Conservation (phyloP, 2,113 vertebrate species). For the Crypturellus undulatus region DNA sequence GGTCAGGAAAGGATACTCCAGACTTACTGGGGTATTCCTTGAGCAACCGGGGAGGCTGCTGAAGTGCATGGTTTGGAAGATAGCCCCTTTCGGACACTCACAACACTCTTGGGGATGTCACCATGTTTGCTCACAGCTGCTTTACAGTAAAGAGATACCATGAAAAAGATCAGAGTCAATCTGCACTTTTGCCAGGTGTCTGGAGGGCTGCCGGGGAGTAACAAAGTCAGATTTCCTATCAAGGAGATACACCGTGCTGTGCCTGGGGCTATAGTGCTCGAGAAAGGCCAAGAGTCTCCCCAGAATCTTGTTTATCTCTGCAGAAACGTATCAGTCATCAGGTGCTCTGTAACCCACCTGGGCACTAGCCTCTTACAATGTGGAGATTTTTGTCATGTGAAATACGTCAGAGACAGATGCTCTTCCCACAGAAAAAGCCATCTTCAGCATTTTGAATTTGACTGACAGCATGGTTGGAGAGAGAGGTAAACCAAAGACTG, state of each 20-base stretch:
- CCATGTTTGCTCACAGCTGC: conserved; percentile 16
- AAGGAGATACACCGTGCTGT: accelerated
- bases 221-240: neutral
- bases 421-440: accelerated
- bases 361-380: neutral
- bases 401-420: neutral
- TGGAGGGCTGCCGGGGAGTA: neutral
- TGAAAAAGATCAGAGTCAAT: conserved; percentile 18
- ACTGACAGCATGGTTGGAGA: neutral
- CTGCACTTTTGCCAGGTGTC: conserved; percentile 26
- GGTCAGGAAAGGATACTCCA: neutral
- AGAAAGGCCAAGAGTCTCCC: neutral
- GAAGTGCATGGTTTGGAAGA: neutral
- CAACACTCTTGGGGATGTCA: conserved; percentile 9
- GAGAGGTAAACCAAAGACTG: neutral
- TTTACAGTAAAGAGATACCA: conserved; percentile 12
- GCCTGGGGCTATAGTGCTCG: neutral
- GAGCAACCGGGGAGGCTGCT: neutral
- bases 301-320: neutral
- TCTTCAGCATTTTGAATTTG: neutral
- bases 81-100: neutral
- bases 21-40: no score
- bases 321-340: neutral
- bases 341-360: accelerated
- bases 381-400: accelerated